Evolutionary conservation across 2,113 vertebrate genomes (phyloP).

Genomic region (Mastomys natalensis): DNA sequence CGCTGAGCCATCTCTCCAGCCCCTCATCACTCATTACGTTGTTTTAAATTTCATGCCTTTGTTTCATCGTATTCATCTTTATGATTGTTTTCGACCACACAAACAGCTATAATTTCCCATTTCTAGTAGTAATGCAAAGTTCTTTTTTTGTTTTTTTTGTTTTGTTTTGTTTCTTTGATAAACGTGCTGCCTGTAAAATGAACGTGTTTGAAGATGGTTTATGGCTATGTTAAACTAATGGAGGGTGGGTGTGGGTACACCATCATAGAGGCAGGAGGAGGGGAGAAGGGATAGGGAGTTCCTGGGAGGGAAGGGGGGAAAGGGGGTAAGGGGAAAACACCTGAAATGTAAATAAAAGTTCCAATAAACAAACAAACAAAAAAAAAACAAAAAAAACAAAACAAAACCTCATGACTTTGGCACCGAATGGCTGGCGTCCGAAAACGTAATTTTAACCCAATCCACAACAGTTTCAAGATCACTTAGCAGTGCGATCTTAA

Average conservation of each 20-base stretch:
- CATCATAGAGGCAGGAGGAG: too few species aligned
- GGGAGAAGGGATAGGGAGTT: too few species aligned
- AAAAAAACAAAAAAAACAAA: too few species aligned
- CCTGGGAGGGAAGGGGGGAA: too few species aligned
- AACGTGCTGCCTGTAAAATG: background rate
- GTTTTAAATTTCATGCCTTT: background rate
- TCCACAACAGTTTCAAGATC: background rate
- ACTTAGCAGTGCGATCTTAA: background rate
- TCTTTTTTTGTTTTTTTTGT: too few species aligned
- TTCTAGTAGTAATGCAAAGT: background rate
- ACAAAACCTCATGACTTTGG: too few species aligned
- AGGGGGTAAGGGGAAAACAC: too few species aligned
- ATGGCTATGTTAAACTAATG: background rate
- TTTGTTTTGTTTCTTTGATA: background rate
- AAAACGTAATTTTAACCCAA: background rate
- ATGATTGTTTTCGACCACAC: background rate
- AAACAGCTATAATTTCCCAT: background rate
- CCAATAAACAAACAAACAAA: too few species aligned
- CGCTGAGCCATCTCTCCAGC: too few species aligned
- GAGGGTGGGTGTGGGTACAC: too few species aligned
- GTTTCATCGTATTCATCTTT: background rate
- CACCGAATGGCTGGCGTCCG: background rate
- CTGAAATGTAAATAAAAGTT: too few species aligned
- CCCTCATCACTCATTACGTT: background rate
- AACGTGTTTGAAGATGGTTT: background rate